These are phyloP conservation scores for Muraenolepis orangiensis DNA, from an alignment of 2,797 vertebrate species.

Conservation along the genomic window DNA sequence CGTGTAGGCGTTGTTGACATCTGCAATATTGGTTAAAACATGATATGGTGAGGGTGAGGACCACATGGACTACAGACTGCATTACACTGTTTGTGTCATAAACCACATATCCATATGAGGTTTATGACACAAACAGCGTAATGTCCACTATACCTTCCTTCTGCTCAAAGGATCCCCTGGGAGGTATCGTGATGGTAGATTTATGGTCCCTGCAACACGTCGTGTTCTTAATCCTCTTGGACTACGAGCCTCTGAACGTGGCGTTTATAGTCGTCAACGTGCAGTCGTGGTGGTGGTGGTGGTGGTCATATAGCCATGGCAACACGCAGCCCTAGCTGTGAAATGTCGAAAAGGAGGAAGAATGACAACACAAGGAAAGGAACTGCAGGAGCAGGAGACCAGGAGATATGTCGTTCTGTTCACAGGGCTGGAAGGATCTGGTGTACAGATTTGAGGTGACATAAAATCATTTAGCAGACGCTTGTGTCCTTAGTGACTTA, in stretches of 20 bases:
- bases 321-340: background rate
- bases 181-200: background rate
- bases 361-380: background rate
- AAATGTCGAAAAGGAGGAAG: background rate
- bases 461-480: no score
- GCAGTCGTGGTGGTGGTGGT: background rate
- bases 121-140: background rate
- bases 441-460: no score
- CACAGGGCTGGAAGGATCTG: background rate
- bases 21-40: no score
- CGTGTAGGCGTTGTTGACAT: no score
- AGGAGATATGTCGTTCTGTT: background rate
- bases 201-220: background rate
- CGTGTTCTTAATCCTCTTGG: background rate
- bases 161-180: slow-evolving; percentile 51
- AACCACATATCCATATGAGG: no score
- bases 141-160: slow-evolving; percentile 12
- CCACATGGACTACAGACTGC: no score
- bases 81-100: no score
- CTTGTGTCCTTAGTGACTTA: no score
- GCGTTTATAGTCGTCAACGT: background rate
- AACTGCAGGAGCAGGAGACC: background rate
- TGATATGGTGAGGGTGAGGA: no score
- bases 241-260: background rate
- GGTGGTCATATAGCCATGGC: background rate